phyloP scores from a whole-genome alignment of 2,113 vertebrate species.

The Orthochromis malagaraziensis region DNA sequence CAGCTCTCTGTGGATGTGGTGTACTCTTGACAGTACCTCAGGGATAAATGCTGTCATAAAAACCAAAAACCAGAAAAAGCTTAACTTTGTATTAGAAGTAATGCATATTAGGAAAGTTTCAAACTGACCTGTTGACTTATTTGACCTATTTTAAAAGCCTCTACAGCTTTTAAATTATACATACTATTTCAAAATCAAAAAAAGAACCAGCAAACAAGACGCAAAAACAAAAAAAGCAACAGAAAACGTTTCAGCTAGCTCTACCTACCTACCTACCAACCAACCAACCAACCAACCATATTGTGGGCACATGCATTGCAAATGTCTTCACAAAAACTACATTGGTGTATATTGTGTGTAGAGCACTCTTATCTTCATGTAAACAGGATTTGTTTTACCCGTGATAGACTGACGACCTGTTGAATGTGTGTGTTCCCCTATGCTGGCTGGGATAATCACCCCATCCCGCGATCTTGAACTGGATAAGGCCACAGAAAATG shows the following conservation, averaged over 20 bases:
- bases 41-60: constrained; percentile 2
- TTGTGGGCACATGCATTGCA: neutral
- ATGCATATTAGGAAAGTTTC: neutral
- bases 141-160: neutral
- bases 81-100: neutral
- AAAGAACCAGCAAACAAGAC: neutral
- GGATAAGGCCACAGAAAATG: neutral
- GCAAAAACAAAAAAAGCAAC: neutral
- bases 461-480: neutral
- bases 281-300: no score
- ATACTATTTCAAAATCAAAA: neutral
- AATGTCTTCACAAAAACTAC: neutral
- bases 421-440: neutral
- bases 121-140: neutral
- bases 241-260: neutral
- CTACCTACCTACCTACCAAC: fast-evolving
- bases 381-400: neutral
- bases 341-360: neutral
- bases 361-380: neutral
- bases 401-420: neutral
- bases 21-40: constrained; percentile 21
- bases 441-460: neutral
- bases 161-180: neutral
- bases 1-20: constrained; percentile 2
- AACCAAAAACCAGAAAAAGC: constrained; percentile 9